Base-by-base conservation (phyloP, 2,113 vertebrate species). In the Fukomys damarensis region DNA sequence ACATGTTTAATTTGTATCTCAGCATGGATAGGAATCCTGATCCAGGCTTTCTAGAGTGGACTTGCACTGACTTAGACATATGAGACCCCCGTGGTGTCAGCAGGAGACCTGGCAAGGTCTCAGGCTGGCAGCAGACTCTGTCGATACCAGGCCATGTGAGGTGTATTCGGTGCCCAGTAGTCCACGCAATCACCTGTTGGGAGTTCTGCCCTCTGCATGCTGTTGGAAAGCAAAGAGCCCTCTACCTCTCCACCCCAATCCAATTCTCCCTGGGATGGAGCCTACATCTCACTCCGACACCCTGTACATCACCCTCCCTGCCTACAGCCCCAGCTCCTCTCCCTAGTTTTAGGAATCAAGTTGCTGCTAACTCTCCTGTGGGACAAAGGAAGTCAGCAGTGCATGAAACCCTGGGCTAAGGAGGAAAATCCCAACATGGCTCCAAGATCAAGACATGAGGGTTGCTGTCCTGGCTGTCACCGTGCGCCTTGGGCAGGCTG, bases 141-240 rank as follows among this genome's bases (percentile, higher is more conserved):
- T 41, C 2, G 0, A 43, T 17, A 30, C 43, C 12, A n/a, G 38
- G 16, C 26, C 43, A 16, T 16, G 43, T 30, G 74, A 49, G 74
- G 13, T 17, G 7, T 13, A 14, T 38, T 90, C 14, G 22, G 43
- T 20, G 38, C 28, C 16, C 28, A 32, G 28, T 1, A 2, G 2
- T 54, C 26, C 9, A 0, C 1, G 19, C 1, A 32, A 19, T 43
- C 68, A 35, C 74, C 7, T 20, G 0, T 2, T 12, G 3, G 66
- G 56, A 38, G 9, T 30, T 49, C 49, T 49, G 72, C 1, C 17
- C 28, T 77, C 43, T 49, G 14, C 2, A 2, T n/a, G 13, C 46
- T 68, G 2, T 38, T 65, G 19, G 56, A 7, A 22, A 13, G 0
- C 9, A 32, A 66, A 46, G 56, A 72, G 10, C 3, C 13, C 8